Conservation (phyloP, 2,888 invertebrate species). For the Clistopyga incitator region DNA sequence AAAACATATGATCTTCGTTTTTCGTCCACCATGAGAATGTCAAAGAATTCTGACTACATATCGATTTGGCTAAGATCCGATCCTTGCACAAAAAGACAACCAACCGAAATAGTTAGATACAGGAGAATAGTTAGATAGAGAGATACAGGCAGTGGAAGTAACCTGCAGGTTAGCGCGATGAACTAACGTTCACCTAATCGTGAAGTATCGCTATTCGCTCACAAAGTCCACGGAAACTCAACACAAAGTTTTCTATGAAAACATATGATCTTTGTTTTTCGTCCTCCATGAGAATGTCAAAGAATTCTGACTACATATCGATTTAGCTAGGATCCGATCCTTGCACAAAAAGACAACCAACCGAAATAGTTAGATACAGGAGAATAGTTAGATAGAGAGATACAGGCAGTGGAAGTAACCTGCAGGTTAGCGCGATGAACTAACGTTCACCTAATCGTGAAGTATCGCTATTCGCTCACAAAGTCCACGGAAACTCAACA, state of each 20-base stretch:
- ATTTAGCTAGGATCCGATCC: not conserved
- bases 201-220: conserved; percentile 31
- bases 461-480: conserved; percentile 21
- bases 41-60: conserved; percentile 24
- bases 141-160: conserved; percentile 25
- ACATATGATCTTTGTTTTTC: conserved; percentile 33
- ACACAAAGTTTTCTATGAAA: conserved; percentile 34
- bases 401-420: conserved; percentile 31
- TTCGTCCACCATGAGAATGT: conserved; percentile 16
- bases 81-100: no score
- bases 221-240: conserved; percentile 22
- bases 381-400: no score
- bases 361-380: no score
- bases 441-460: conserved; percentile 48
- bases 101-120: no score
- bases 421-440: conserved; percentile 54
- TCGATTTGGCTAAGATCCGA: not conserved
- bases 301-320: conserved; percentile 12
- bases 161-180: conserved; percentile 53
- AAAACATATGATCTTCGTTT: conserved; percentile 34
- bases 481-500: conserved; percentile 33
- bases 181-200: conserved; percentile 49
- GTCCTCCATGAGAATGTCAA: conserved; percentile 22
- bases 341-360: no score
- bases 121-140: no score